These are phyloP conservation scores for Lacerta viridis DNA, from an alignment of 2,797 vertebrate genomes.

Conservation along the genomic window DNA sequence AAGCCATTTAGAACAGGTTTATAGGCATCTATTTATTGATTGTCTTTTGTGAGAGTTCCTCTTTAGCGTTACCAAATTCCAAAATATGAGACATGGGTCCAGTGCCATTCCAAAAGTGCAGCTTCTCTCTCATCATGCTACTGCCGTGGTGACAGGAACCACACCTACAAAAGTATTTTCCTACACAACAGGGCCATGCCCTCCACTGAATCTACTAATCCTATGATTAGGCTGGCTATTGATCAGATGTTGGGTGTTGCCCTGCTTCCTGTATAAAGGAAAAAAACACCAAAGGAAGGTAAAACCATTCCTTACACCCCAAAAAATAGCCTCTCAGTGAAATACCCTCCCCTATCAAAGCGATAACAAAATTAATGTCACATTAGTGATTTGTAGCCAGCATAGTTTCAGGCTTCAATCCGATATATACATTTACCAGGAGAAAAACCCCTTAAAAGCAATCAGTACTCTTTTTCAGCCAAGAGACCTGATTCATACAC, in stretches of 20 bases:
- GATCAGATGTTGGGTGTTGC: not conserved
- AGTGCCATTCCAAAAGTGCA: not conserved
- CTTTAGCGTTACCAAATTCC: not conserved
- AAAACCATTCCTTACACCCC: not conserved
- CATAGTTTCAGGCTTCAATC: not conserved
- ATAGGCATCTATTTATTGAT: too few relatives aligned
- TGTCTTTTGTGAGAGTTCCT: not conserved
- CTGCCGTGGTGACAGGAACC: not conserved
- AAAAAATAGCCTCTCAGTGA: not conserved
- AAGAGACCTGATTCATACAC: not conserved
- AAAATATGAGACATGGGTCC: too few relatives aligned
- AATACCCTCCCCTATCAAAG: not conserved
- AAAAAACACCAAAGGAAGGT: not conserved
- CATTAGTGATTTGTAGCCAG: not conserved
- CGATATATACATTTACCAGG: not conserved
- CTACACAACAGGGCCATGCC: not conserved
- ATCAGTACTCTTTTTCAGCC: not conserved
- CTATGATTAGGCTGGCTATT: not conserved
- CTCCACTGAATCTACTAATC: not conserved
- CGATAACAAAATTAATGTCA: slow-evolving; percentile 11
- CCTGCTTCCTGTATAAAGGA: not conserved
- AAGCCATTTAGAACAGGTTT: not conserved
- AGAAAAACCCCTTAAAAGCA: not conserved
- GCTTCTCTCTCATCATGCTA: not conserved
- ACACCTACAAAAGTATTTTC: too few relatives aligned